Evolutionary conservation across 2,888 invertebrate genomes (phyloP), one percentile per base, ranked within the genome.

Genomic region (Rambutsinella grinnellia): DNA sequence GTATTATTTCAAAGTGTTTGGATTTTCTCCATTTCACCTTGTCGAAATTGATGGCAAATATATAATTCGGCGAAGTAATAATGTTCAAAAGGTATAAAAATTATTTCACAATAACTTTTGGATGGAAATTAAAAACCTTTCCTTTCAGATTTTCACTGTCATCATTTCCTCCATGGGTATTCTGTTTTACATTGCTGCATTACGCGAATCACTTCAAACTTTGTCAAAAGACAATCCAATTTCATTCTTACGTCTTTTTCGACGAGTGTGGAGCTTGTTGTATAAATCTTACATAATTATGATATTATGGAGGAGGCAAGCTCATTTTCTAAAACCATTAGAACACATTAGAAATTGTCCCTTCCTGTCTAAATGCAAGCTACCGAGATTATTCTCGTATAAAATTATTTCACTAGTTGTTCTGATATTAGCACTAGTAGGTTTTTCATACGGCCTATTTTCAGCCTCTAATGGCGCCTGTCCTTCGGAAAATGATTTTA

Each of bases 271-370:
- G 27, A 47, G 63, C 10, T 6, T 58, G 8, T 47, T 58, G 13
- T 36, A n/a, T n/a, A n/a, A n/a, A n/a, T n/a, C n/a, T n/a, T 70
- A 71, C 51, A 63, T 63, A 36, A 2, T 71, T n/a, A 15, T 28
- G 2, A 15, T 63, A 19, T 13, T 71, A 0, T 71, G 63, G 63
- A 49, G 8, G 6, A 36, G 54, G 10, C 3, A 23, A 6, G 36
- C 23, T n/a, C n/a, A 3, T 17, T 17, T 63, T 6, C 8, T 36
- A 13, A 19, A 15, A 0, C 27, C 47, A 10, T 2, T 63, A 1
- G 10, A 56, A 1, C 57, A 24, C 26, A 6, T 71, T 1, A 53
- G 54, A 17, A 63, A 15, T 10, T 57, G 63, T 46, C 51, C 63
- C 6, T 70, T 46, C 46, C 26, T 62, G 6, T 56, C 46, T 10